These are phyloP conservation scores for Heterocephalus glaber DNA, from an alignment of 2,113 vertebrate genomes.

Conservation along the genomic window DNA sequence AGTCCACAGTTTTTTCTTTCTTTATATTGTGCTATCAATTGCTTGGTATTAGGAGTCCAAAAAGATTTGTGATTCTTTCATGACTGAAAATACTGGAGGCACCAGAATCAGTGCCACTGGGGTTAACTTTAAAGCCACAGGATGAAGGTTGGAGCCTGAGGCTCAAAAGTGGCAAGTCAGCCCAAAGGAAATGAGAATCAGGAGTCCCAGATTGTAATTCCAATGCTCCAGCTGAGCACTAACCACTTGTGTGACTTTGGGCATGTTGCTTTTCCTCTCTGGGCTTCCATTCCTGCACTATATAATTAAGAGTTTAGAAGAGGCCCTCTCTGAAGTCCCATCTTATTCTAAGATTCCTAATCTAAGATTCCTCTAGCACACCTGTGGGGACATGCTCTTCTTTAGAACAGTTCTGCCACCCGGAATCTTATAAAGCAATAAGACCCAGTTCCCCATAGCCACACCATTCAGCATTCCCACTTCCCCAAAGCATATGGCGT, in stretches of 20 bases:
- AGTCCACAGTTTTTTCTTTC: not conserved
- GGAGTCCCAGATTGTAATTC: not conserved
- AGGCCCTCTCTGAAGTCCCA: slow-evolving; percentile 28
- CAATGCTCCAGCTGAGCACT: not conserved
- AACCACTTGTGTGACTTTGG: not conserved
- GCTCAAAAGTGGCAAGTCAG: not conserved
- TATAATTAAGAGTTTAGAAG: not conserved
- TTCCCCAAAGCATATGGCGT: slow-evolving; percentile 64
- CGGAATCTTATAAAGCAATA: slow-evolving; percentile 69
- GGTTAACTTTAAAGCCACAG: not conserved
- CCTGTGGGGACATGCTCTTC: slow-evolving; percentile 50
- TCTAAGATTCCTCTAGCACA: slow-evolving; percentile 44
- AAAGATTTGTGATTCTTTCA: not conserved
- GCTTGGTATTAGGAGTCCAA: not conserved
- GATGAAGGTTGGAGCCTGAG: not conserved
- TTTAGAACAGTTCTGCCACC: slow-evolving; percentile 54
- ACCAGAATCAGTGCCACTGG: not conserved
- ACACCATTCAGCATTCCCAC: slow-evolving; percentile 67
- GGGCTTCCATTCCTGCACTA: not conserved
- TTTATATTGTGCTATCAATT: slow-evolving; percentile 45
- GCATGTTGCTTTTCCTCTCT: not conserved
- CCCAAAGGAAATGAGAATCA: not conserved
- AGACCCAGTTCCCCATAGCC: slow-evolving; percentile 69
- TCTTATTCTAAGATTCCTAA: not conserved
- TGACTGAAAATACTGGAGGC: not conserved